Percentiles rank a stretch among this genome's conserved stretches.
Conservation (phyloP, 2,888 invertebrate genomes). For the Eucriotettix oculatus region DNA sequence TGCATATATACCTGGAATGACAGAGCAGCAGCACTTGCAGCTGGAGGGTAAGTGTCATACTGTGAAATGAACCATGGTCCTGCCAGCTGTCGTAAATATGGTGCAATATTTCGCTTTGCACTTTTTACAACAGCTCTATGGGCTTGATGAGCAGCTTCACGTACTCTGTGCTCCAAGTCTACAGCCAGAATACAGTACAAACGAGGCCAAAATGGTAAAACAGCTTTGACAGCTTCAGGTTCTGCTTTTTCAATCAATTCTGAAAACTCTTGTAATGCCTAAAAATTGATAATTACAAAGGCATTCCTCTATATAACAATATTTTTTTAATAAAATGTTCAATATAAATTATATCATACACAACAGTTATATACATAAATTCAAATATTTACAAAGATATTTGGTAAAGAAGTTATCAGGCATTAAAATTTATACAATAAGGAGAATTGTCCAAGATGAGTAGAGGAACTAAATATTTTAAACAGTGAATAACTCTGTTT, state of each 20-base stretch:
- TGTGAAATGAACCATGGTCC: conserved; percentile 76
- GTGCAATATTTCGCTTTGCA: conserved; percentile 61
- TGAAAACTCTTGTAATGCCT: conserved; percentile 71
- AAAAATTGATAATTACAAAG: conserved; percentile 11
- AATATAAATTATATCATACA: neutral
- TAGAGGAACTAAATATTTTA: too few species aligned
- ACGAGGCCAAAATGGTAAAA: conserved; percentile 70
- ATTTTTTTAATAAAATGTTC: too few species aligned
- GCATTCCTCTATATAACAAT: too few species aligned
- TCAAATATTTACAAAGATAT: too few species aligned
- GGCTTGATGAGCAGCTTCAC: conserved; percentile 62
- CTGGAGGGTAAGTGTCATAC: conserved; percentile 74
- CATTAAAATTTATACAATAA: too few species aligned
- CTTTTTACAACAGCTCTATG: conserved; percentile 47
- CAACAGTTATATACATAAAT: neutral
- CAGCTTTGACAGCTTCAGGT: conserved; percentile 45
- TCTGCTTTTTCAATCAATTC: conserved; percentile 48
- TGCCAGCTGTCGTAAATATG: conserved; percentile 54
- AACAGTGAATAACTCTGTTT: too few species aligned
- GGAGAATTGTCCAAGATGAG: too few species aligned
- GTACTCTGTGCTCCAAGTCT: conserved; percentile 67
- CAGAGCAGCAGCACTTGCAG: conserved; percentile 49
- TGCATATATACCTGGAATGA: conserved; percentile 37
- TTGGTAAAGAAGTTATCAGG: too few species aligned
- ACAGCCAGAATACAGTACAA: conserved; percentile 56